Conservation (phyloP, 2,113 vertebrate genomes). For the Hassar affinis region DNA sequence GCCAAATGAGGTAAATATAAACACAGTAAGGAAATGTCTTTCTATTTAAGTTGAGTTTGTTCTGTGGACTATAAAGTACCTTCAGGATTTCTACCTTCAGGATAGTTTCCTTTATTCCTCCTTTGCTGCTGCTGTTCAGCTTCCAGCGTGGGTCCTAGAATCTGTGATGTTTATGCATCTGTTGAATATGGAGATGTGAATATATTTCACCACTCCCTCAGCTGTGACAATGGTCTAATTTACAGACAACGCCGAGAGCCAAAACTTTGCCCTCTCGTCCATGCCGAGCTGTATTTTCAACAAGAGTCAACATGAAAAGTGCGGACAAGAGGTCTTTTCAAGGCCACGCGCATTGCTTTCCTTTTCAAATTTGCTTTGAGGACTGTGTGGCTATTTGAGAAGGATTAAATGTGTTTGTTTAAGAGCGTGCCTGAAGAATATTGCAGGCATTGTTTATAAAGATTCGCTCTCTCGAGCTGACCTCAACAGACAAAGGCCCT, state of each 20-base stretch:
- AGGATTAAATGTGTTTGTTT: conserved; percentile 46
- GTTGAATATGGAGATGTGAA: background rate
- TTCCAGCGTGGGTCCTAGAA: background rate
- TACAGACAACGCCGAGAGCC: background rate
- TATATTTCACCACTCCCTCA: background rate
- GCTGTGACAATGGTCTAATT: background rate
- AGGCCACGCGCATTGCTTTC: conserved; percentile 26
- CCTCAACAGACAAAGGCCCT: conserved; percentile 52
- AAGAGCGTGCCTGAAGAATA: conserved; percentile 45
- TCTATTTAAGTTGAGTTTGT: background rate
- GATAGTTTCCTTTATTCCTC: background rate
- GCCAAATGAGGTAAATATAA: background rate
- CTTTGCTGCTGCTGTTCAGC: background rate
- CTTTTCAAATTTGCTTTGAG: conserved; percentile 10
- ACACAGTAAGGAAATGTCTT: background rate
- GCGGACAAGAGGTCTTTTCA: background rate
- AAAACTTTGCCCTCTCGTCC: background rate
- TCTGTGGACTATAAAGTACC: background rate
- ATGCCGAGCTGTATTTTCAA: background rate
- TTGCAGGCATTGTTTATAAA: conserved; percentile 51
- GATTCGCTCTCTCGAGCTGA: conserved; percentile 43
- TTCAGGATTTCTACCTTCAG: background rate
- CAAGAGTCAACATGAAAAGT: background rate
- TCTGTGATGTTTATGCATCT: background rate
- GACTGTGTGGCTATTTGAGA: conserved; percentile 27